phyloP scores from a whole-genome alignment of 2,888 invertebrate species.

The Chesias legatella region DNA sequence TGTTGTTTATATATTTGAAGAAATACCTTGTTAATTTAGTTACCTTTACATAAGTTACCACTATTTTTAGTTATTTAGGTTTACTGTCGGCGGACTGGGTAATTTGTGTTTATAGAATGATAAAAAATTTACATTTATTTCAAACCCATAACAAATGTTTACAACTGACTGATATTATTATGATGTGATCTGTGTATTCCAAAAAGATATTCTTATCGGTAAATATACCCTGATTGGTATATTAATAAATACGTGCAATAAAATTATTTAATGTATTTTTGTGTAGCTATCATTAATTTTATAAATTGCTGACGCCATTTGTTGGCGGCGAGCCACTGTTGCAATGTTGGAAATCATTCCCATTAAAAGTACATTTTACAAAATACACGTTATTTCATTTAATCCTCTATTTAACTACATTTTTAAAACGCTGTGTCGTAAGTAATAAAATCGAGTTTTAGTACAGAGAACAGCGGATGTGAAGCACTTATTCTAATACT shows the following conservation, averaged over 20 bases:
- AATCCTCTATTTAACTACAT: conserved; percentile 1
- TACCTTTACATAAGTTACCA: too few relatives aligned
- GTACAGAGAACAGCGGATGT: conserved; percentile 4
- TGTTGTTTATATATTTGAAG: too few relatives aligned
- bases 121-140: too few relatives aligned
- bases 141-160: background rate
- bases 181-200: conserved; percentile 10
- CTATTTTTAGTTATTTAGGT: too few relatives aligned
- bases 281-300: conserved; percentile 1
- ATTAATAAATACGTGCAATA: conserved; percentile 12
- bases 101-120: too few relatives aligned
- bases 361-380: conserved; percentile 78
- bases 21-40: too few relatives aligned
- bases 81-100: too few relatives aligned
- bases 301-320: conserved; percentile 47
- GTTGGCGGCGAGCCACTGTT: conserved; percentile 49
- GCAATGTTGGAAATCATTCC: conserved; percentile 69
- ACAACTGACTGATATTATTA: conserved; percentile 12
- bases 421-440: background rate
- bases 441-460: background rate
- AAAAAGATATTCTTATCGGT: conserved; percentile 6
- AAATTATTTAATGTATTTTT: conserved; percentile 8
- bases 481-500: background rate
- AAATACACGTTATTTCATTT: conserved; percentile 28
- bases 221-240: conserved; percentile 1